phyloP scores from a whole-genome alignment of 2,113 vertebrate genomes.

The Periophthalmus modestus region DNA sequence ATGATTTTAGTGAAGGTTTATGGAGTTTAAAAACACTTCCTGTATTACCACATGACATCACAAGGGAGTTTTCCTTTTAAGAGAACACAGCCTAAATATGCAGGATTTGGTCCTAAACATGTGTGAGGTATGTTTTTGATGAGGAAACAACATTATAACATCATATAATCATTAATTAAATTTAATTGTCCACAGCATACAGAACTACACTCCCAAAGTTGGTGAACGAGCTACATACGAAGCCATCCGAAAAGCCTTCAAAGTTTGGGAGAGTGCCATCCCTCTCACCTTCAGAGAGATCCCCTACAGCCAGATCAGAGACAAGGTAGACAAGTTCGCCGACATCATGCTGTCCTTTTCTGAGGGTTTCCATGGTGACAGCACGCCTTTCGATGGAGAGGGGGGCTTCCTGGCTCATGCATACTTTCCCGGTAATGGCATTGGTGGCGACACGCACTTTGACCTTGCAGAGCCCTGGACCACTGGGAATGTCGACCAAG shows the following conservation, averaged over 20 bases:
- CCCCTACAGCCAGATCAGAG: conserved; percentile 81
- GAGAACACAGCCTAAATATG: too few species aligned
- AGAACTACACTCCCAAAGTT: conserved; percentile 83
- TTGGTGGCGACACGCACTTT: conserved; percentile 93
- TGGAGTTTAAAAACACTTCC: too few species aligned
- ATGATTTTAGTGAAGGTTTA: too few species aligned
- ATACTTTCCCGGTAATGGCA: conserved; percentile 88
- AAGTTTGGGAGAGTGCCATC: conserved; percentile 83
- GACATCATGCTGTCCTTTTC: conserved; percentile 94
- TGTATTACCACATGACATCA: too few species aligned
- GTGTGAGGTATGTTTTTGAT: too few species aligned
- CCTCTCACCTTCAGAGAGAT: conserved; percentile 88
- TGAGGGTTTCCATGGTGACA: conserved; percentile 90
- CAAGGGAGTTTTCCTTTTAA: too few species aligned
- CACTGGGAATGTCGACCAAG: conserved; percentile 80
- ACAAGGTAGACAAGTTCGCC: conserved; percentile 81
- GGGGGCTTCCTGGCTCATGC: conserved; percentile 91
- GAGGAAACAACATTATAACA: too few species aligned
- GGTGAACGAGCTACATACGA: conserved; percentile 81
- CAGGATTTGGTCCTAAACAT: too few species aligned
- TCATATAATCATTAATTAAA: not conserved
- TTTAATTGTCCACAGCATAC: conserved; percentile 67
- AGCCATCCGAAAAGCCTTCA: conserved; percentile 88
- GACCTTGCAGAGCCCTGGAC: conserved; percentile 91
- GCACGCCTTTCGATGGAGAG: conserved; percentile 90